These are phyloP conservation scores for Oasisia sp. DNA, from an alignment of 2,888 invertebrate genomes.

Conservation along the genomic window DNA sequence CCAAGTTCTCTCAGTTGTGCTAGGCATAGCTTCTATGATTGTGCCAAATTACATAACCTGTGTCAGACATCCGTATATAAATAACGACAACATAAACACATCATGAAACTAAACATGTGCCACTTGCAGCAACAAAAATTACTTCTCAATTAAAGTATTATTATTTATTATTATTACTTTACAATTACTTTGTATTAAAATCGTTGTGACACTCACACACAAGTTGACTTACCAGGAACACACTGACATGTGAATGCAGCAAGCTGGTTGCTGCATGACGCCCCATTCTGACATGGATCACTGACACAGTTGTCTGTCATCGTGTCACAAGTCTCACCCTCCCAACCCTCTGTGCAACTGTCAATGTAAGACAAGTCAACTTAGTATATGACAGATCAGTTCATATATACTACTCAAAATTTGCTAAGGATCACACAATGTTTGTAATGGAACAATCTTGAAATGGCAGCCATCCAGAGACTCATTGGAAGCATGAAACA, in stretches of 20 bases:
- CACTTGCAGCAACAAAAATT: neutral
- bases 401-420: no score
- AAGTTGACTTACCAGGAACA: constrained; percentile 67
- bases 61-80: no score
- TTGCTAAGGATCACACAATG: no score
- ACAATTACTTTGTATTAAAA: neutral
- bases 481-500: no score
- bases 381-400: no score
- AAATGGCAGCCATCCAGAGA: no score
- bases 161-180: neutral
- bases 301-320: constrained; percentile 29
- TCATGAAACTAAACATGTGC: neutral
- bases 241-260: constrained; percentile 80
- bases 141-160: neutral
- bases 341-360: constrained; percentile 46
- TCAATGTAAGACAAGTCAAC: neutral
- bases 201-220: neutral
- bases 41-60: no score
- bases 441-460: no score
- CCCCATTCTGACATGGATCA: constrained; percentile 73
- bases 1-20: no score
- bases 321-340: constrained; percentile 46
- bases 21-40: no score
- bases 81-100: no score
- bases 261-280: constrained; percentile 73